Evolutionary conservation across 1,140 invertebrate genomes (phyloP).

Genomic region (Drosophila nikananu): DNA sequence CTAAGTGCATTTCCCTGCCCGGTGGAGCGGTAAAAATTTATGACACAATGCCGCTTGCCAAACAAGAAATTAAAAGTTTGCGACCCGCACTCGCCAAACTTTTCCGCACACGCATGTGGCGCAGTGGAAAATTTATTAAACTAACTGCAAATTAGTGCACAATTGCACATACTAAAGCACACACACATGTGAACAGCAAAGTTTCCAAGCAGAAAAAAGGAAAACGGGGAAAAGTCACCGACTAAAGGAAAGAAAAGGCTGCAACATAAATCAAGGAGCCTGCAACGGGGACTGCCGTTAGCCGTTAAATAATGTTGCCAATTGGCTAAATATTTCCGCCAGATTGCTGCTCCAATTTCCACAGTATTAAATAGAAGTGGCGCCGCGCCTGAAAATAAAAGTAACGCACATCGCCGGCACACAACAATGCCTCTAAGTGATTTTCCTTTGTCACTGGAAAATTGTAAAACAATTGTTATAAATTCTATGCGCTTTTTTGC

Average conservation of each 20-base stretch:
- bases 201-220: conserved; percentile 3
- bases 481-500: conserved; percentile 66
- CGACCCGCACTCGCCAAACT: conserved; percentile 67
- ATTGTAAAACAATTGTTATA: conserved; percentile 81
- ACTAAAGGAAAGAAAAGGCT: conserved; percentile 46
- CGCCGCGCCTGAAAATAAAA: conserved; percentile 64
- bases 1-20: conserved; percentile 6
- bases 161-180: conserved; percentile 45
- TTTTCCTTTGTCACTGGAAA: conserved; percentile 46
- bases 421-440: conserved; percentile 53
- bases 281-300: conserved; percentile 51
- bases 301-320: conserved; percentile 71
- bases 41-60: conserved; percentile 66
- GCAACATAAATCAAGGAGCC: conserved; percentile 66
- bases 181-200: conserved; percentile 42
- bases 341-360: conserved; percentile 57
- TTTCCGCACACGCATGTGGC: conserved; percentile 68
- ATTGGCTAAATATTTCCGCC: conserved; percentile 76
- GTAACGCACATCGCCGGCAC: conserved; percentile 40
- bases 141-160: conserved; percentile 77
- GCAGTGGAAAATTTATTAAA: conserved; percentile 75
- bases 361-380: conserved; percentile 61
- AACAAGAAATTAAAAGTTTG: conserved; percentile 80
- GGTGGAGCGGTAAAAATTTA: conserved; percentile 65
- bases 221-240: conserved; percentile 16